phyloP scores from a whole-genome alignment of 2,113 vertebrate species.

The Ceyx margarethae region DNA sequence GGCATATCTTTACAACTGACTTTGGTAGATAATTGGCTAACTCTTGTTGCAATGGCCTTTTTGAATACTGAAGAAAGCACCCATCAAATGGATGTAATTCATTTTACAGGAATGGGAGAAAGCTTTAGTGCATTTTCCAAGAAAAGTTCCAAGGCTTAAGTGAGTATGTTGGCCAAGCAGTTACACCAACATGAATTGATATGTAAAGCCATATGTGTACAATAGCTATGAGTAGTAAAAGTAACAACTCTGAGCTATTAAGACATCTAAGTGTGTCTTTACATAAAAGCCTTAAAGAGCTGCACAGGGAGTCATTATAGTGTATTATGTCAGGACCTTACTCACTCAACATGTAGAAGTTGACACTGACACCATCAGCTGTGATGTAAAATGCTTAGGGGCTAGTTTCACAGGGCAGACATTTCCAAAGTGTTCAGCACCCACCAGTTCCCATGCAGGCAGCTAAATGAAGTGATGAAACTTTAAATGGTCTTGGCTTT shows the following conservation, averaged over 20 bases:
- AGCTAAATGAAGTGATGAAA: conserved; percentile 62
- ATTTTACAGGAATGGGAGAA: neutral
- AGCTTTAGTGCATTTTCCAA: conserved; percentile 55
- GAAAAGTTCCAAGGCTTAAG: conserved; percentile 34
- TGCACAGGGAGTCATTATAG: conserved; percentile 59
- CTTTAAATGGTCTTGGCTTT: conserved; percentile 36
- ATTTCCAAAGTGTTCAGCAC: neutral
- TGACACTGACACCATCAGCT: conserved; percentile 41
- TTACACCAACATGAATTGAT: conserved; percentile 14
- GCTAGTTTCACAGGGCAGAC: neutral
- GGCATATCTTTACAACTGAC: conserved; percentile 8
- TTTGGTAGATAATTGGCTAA: conserved; percentile 2
- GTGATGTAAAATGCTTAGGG: conserved; percentile 1
- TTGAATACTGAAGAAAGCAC: conserved; percentile 19
- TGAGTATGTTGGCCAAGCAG: neutral
- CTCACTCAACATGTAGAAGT: conserved; percentile 37
- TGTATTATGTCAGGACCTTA: conserved; percentile 58
- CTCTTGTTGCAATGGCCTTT: neutral
- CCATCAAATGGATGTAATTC: conserved; percentile 25
- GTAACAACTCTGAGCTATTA: conserved; percentile 59
- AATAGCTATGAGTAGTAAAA: conserved; percentile 51
- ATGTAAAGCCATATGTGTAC: conserved; percentile 34
- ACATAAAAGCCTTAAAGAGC: conserved; percentile 53
- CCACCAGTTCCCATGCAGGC: conserved; percentile 25
- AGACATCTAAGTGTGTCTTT: conserved; percentile 50